Conservation (phyloP, 2,113 vertebrate species). For the Tachysurus vachellii region DNA sequence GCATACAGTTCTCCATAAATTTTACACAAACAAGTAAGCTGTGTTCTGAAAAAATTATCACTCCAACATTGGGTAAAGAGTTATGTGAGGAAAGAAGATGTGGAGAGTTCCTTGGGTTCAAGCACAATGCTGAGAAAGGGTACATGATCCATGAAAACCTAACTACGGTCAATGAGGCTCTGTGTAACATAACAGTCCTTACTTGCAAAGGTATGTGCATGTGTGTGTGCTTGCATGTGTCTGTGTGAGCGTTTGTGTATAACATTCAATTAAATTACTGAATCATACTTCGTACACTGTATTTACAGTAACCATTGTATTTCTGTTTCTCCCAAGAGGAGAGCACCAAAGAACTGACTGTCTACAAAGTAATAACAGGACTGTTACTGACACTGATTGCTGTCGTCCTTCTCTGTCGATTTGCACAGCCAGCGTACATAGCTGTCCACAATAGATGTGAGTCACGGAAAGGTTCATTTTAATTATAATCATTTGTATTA, state of each 20-base stretch:
- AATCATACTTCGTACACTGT: background rate
- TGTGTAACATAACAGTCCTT: background rate
- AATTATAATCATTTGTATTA: background rate
- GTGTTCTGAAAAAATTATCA: background rate
- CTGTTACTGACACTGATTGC: slow-evolving; percentile 63
- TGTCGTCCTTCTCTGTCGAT: slow-evolving; percentile 60
- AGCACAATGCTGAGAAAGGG: fast-evolving
- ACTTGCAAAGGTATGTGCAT: slow-evolving; percentile 53
- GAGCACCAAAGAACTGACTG: slow-evolving; percentile 47
- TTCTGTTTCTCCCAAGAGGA: background rate
- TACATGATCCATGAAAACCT: background rate
- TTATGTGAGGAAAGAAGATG: slow-evolving; percentile 48
- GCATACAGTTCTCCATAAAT: background rate
- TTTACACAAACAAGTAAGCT: no score
- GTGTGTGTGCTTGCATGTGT: slow-evolving; percentile 26
- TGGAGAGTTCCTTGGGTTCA: background rate
- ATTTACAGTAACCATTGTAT: background rate
- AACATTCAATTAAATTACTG: background rate
- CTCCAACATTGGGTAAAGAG: fast-evolving
- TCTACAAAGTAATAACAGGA: slow-evolving; percentile 62
- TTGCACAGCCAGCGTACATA: slow-evolving; percentile 56
- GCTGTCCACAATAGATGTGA: slow-evolving; percentile 69
- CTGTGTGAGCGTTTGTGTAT: slow-evolving; percentile 1
- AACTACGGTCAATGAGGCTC: fast-evolving
- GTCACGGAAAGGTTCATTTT: slow-evolving; percentile 34